Evolutionary conservation across 2,888 invertebrate genomes (phyloP).

Genomic region (Caenorhabditis doughertyi): DNA sequence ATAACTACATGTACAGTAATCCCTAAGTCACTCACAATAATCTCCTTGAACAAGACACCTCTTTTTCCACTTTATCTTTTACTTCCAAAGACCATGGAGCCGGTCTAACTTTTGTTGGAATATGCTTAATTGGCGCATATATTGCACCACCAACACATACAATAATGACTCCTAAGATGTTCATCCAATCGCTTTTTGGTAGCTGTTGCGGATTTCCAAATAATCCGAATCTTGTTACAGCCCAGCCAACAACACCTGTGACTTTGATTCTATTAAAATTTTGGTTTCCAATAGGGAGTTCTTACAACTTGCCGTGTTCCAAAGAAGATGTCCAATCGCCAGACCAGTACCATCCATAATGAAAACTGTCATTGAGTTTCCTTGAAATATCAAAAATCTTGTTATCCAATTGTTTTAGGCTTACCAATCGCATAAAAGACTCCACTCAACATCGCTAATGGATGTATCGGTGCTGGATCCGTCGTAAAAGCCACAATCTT

Average conservation of each 20-base stretch:
- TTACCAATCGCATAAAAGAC: constrained; percentile 70
- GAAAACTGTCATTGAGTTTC: constrained; percentile 66
- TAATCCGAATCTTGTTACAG: constrained; percentile 71
- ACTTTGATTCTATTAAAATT: not conserved
- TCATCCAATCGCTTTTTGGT: constrained; percentile 66
- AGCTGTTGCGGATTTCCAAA: constrained; percentile 67
- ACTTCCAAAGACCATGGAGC: constrained; percentile 62
- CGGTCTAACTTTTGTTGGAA: constrained; percentile 69
- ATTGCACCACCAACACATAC: constrained; percentile 70
- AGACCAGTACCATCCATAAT: constrained; percentile 74
- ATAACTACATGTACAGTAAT: no score
- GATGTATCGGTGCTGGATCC: constrained; percentile 60
- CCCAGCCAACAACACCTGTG: constrained; percentile 69
- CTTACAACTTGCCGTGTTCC: constrained; percentile 70
- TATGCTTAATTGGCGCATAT: constrained; percentile 69
- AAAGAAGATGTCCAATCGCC: constrained; percentile 71
- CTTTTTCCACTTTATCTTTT: constrained; percentile 37
- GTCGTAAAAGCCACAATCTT: constrained; percentile 57
- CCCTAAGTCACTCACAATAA: constrained; percentile 45
- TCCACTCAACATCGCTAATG: constrained; percentile 68
- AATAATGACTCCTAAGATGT: constrained; percentile 70
- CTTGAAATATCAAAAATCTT: constrained; percentile 36
- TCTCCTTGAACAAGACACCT: constrained; percentile 37
- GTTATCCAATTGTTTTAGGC: not conserved
- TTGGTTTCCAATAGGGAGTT: no score